Evolutionary conservation across 2,888 invertebrate species (phyloP).

Genomic region (Dermolepida albohirtum): DNA sequence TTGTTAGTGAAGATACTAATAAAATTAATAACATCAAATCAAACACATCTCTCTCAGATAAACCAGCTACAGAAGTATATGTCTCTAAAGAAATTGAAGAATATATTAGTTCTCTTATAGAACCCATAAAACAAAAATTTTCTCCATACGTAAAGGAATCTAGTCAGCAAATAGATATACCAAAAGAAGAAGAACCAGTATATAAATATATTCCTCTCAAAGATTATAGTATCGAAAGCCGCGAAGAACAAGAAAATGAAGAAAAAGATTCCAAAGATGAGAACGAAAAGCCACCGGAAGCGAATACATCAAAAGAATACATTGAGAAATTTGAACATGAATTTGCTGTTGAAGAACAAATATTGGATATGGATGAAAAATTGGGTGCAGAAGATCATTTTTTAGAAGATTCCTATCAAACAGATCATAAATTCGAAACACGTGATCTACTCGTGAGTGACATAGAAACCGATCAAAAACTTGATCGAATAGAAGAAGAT

Average conservation of each 20-base stretch:
- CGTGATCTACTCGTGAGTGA: no score
- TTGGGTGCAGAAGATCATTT: no score
- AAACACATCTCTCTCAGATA: no score
- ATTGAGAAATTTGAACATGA: no score
- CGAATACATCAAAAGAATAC: no score
- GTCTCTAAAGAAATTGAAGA: constrained; percentile 27
- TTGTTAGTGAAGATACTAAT: no score
- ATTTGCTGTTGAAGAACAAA: background rate
- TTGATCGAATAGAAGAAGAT: no score
- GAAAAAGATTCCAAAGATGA: background rate
- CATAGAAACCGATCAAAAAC: no score
- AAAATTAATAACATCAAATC: background rate
- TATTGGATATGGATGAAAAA: no score
- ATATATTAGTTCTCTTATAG: constrained; percentile 36
- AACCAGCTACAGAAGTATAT: background rate
- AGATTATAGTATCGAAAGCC: constrained; percentile 20
- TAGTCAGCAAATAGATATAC: background rate
- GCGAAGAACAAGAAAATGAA: no score
- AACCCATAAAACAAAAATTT: constrained; percentile 24
- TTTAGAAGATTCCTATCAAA: no score
- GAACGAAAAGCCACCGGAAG: background rate
- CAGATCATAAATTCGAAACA: no score
- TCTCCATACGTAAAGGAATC: constrained; percentile 4
- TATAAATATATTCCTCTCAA: constrained; percentile 37
- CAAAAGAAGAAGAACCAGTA: constrained; percentile 17